phyloP scores from a whole-genome alignment of 2,113 vertebrate species.

The Echinops telfairi region DNA sequence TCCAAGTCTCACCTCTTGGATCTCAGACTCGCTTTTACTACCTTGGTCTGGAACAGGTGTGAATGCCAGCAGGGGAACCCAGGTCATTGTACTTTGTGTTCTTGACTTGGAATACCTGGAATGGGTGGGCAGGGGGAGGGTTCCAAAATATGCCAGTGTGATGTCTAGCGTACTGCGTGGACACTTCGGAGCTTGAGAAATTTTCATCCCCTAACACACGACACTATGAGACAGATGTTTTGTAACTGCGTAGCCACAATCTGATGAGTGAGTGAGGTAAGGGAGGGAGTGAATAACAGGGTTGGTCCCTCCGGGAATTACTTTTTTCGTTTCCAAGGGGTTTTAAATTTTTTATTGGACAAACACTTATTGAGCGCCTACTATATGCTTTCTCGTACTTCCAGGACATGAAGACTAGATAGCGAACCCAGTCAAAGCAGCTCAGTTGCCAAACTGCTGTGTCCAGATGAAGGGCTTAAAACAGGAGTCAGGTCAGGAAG shows the following conservation, averaged over 20 bases:
- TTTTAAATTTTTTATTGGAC: background rate
- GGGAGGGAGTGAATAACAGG: background rate
- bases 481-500: background rate
- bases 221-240: background rate
- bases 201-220: background rate
- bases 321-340: background rate
- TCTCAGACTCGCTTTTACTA: background rate
- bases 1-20: background rate
- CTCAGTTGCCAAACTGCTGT: background rate
- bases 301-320: background rate
- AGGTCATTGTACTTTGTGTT: background rate
- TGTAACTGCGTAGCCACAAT: background rate
- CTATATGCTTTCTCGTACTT: background rate
- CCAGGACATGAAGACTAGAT: background rate
- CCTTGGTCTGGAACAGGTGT: background rate
- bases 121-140: too few species aligned
- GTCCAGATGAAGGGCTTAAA: background rate
- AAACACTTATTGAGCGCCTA: slow-evolving; percentile 8
- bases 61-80: background rate
- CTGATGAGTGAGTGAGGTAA: slow-evolving; percentile 6
- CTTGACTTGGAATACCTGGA: background rate
- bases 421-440: background rate
- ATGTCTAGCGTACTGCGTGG: background rate
- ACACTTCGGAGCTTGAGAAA: background rate
- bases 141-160: background rate